These are phyloP conservation scores for Lasius fuliginosus DNA, from an alignment of 2,888 invertebrate genomes.

Conservation along the genomic window DNA sequence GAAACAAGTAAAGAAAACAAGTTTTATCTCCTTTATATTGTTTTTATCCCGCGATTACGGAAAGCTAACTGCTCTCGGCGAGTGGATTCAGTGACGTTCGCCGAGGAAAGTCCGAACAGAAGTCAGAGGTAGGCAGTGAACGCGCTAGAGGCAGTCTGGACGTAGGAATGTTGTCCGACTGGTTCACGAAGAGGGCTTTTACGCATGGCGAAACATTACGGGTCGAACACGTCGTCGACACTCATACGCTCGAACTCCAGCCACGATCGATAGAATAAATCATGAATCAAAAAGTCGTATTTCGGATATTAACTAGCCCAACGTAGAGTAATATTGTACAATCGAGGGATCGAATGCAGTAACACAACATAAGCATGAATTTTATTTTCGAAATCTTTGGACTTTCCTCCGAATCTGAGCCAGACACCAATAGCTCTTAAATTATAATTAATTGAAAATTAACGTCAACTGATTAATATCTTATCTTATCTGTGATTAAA, in stretches of 20 bases:
- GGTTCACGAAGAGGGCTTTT: conserved; percentile 71
- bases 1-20: neutral
- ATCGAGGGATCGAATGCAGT: neutral
- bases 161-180: conserved; percentile 80
- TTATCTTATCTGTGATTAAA: no score
- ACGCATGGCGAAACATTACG: conserved; percentile 25
- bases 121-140: conserved; percentile 54
- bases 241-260: neutral
- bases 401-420: neutral
- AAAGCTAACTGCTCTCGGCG: neutral
- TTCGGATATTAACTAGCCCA: neutral
- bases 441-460: neutral
- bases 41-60: conserved; percentile 27
- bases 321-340: neutral
- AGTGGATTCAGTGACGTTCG: neutral
- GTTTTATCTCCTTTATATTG: neutral
- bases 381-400: neutral
- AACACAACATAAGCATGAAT: neutral
- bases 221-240: conserved; percentile 10
- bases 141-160: conserved; percentile 66
- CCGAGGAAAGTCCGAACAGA: conserved; percentile 42
- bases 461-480: neutral
- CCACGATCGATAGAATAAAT: conserved; percentile 10
- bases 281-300: conserved; percentile 13
- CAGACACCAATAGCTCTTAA: neutral